Evolutionary conservation across 2,113 vertebrate genomes (phyloP).

Genomic region (Reinhardtius hippoglossoides): DNA sequence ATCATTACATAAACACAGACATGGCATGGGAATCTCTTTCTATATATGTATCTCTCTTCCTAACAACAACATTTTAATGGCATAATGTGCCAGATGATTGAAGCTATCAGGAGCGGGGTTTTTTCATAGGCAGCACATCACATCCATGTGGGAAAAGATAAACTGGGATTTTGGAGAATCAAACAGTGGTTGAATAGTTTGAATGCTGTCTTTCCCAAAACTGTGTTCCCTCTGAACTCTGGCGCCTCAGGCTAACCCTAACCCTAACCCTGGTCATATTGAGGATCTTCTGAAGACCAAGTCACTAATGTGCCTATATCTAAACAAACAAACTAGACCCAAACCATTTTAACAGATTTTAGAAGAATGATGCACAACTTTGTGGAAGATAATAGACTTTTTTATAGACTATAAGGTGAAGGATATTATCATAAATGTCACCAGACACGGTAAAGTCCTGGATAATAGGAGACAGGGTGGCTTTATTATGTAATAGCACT

Average conservation of each 20-base stretch:
- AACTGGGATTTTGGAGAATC: conserved; percentile 24
- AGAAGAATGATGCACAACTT: background rate
- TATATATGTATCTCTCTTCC: conserved; percentile 1
- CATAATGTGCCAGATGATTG: conserved; percentile 68
- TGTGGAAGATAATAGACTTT: background rate
- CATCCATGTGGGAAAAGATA: background rate
- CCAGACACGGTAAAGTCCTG: too few species aligned
- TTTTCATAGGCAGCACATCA: conserved; percentile 30
- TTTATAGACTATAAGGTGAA: too few species aligned
- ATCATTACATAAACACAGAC: conserved; percentile 45
- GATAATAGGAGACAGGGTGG: background rate
- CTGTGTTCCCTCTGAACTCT: conserved; percentile 5
- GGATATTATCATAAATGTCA: too few species aligned
- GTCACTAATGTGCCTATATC: too few species aligned
- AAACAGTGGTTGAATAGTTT: background rate
- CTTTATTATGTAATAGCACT: background rate
- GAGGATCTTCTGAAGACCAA: background rate
- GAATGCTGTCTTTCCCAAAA: background rate
- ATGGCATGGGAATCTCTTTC: conserved; percentile 39
- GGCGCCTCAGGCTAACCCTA: background rate
- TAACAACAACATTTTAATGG: conserved; percentile 61
- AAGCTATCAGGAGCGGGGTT: conserved; percentile 15
- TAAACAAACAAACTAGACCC: too few species aligned
- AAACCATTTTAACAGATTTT: background rate
- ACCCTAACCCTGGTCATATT: background rate